Conservation (phyloP, 2,888 invertebrate genomes). For the Archaeoteleia sp. region DNA sequence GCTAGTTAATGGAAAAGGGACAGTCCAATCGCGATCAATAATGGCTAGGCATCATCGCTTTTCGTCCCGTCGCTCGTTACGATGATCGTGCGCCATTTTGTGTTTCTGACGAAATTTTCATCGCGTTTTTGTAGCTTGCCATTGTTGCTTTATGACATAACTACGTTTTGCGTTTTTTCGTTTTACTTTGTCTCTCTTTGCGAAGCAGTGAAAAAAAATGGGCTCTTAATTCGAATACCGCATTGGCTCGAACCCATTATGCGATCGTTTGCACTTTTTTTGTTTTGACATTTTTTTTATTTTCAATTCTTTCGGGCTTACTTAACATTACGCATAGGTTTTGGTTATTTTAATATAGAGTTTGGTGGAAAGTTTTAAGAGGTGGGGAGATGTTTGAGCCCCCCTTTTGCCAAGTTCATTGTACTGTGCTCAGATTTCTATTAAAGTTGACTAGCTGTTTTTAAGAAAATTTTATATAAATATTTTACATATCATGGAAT, state of each 20-base stretch:
- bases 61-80: slow-evolving; percentile 23
- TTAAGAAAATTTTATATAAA: too few relatives aligned
- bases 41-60: slow-evolving; percentile 48
- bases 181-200: slow-evolving; percentile 14
- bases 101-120: slow-evolving; percentile 36
- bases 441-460: too few relatives aligned
- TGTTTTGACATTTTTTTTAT: neutral
- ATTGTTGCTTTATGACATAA: slow-evolving; percentile 2
- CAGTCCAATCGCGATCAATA: slow-evolving; percentile 55
- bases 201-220: slow-evolving; percentile 1
- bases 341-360: too few relatives aligned
- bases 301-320: too few relatives aligned
- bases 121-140: neutral
- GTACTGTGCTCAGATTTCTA: too few relatives aligned
- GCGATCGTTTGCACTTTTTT: slow-evolving; percentile 2
- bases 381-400: too few relatives aligned
- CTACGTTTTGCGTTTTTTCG: too few relatives aligned
- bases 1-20: neutral
- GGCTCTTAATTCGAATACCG: neutral
- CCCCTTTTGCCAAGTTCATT: too few relatives aligned
- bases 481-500: too few relatives aligned
- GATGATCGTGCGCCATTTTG: slow-evolving; percentile 59
- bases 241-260: slow-evolving; percentile 2
- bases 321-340: too few relatives aligned
- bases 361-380: too few relatives aligned